Percentiles rank a stretch among this genome's conserved stretches.
Conservation (phyloP, 1,140 invertebrate species). For the Elymnias hypermnestra region DNA sequence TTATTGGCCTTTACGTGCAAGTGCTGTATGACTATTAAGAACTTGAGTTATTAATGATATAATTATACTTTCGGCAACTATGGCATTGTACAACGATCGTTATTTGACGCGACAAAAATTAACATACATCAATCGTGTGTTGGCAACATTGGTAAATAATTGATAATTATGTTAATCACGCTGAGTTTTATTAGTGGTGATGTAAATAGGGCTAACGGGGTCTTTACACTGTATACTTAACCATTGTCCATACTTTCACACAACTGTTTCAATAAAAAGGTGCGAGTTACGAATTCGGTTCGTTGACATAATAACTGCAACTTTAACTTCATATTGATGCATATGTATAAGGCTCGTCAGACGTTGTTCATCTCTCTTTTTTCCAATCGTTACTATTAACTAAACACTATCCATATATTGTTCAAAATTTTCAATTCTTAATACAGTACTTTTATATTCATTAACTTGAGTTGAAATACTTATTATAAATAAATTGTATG, state of each 20-base stretch:
- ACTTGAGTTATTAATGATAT: neutral
- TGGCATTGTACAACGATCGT: neutral
- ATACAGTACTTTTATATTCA: too few relatives aligned
- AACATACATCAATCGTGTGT: neutral
- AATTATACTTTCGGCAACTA: neutral
- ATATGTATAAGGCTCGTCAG: too few relatives aligned
- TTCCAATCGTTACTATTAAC: too few relatives aligned
- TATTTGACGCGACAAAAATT: neutral
- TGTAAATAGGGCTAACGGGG: neutral
- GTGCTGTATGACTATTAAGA: slow-evolving; percentile 5
- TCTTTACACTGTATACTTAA: neutral
- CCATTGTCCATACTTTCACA: slow-evolving; percentile 2
- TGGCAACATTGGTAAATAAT: neutral
- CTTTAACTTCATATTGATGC: too few relatives aligned
- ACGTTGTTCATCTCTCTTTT: too few relatives aligned
- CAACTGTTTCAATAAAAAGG: too few relatives aligned
- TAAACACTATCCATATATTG: too few relatives aligned
- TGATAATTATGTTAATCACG: neutral
- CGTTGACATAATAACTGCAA: too few relatives aligned
- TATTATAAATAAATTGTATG: too few relatives aligned
- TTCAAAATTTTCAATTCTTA: too few relatives aligned
- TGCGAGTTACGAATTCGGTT: too few relatives aligned
- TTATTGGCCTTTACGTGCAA: slow-evolving; percentile 21
- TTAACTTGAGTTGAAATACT: too few relatives aligned
- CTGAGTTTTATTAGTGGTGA: neutral